These are phyloP conservation scores for Lamprotornis superbus DNA, from an alignment of 2,113 vertebrate genomes.

Conservation along the genomic window DNA sequence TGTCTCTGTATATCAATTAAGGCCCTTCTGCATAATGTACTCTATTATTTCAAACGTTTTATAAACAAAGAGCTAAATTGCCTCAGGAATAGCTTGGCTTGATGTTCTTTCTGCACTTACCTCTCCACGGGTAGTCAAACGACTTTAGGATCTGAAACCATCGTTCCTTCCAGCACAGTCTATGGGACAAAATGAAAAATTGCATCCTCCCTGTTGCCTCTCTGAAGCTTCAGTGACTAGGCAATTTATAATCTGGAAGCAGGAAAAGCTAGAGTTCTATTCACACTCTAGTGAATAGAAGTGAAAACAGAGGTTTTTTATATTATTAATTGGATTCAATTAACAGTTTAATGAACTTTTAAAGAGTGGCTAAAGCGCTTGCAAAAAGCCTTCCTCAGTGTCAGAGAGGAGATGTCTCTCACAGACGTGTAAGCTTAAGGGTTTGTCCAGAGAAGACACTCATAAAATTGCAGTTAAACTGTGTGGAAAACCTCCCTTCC, in stretches of 20 bases:
- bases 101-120: slow-evolving; percentile 2
- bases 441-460: neutral
- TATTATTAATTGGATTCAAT: neutral
- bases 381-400: neutral
- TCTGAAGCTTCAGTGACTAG: neutral
- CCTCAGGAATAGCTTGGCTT: neutral
- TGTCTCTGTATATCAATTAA: neutral
- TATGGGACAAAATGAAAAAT: neutral
- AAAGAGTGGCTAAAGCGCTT: neutral
- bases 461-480: neutral
- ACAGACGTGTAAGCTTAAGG: neutral
- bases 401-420: neutral
- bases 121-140: neutral
- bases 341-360: slow-evolving; percentile 28
- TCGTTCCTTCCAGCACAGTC: neutral
- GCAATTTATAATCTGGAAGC: neutral
- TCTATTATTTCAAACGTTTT: neutral
- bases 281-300: neutral
- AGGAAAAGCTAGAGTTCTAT: neutral
- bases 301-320: neutral
- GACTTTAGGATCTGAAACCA: neutral
- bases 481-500: neutral
- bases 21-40: neutral
- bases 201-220: neutral
- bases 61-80: neutral